A percentile compares a stretch with the other conserved stretches of the same genome.
Evolutionary conservation across 2,888 invertebrate species (phyloP).

Genomic region (Arrhopalites spinosus): DNA sequence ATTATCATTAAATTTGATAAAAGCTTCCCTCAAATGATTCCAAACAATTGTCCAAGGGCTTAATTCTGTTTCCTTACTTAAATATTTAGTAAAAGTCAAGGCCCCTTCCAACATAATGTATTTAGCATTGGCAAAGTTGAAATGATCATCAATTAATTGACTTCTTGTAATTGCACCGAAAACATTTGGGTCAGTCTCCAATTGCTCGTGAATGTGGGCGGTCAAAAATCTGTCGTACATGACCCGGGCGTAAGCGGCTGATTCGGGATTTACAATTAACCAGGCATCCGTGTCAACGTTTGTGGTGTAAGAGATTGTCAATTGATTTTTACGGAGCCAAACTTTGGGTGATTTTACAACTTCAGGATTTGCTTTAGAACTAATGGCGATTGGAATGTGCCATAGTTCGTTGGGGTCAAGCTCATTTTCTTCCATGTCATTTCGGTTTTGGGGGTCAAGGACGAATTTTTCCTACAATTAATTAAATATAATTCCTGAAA

Average conservation of each 20-base stretch:
- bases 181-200: constrained; percentile 12
- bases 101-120: neutral
- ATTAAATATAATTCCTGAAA: neutral
- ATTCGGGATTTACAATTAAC: constrained; percentile 33
- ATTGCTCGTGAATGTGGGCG: constrained; percentile 25
- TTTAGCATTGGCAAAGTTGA: constrained; percentile 27
- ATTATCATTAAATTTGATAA: neutral
- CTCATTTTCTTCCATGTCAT: no score
- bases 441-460: neutral
- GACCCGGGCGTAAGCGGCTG: constrained; percentile 45
- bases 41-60: neutral
- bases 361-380: neutral
- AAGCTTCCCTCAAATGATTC: neutral
- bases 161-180: constrained; percentile 39
- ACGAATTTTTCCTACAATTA: neutral
- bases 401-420: constrained; percentile 6
- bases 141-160: constrained; percentile 51
- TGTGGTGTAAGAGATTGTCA: neutral
- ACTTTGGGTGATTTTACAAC: neutral
- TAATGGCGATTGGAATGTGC: constrained; percentile 25
- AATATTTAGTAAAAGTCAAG: constrained; percentile 1
- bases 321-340: constrained; percentile 32
- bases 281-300: constrained; percentile 17
- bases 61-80: neutral
- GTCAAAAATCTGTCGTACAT: constrained; percentile 39